Evolutionary conservation across 64 coral and sea anemone genomes (phyloP).

Genomic region (Orbicella faveolata): DNA sequence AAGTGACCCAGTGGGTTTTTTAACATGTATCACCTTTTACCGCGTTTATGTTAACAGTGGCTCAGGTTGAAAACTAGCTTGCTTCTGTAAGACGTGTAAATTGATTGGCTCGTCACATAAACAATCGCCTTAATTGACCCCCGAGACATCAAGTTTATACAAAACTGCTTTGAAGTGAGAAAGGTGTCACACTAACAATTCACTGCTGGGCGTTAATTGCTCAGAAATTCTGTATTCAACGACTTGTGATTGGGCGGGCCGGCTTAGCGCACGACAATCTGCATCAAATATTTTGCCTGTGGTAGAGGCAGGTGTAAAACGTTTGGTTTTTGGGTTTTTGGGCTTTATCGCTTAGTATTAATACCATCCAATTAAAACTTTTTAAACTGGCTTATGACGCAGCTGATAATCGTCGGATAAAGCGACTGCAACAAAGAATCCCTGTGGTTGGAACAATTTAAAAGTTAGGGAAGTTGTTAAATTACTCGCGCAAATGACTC

Average conservation of each 20-base stretch:
- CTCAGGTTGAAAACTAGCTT: constrained; percentile 44
- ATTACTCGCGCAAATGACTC: constrained; percentile 14
- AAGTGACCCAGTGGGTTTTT: constrained; percentile 10
- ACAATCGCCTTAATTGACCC: constrained; percentile 88
- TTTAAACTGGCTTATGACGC: constrained; percentile 39
- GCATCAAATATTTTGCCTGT: background rate
- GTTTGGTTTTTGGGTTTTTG: constrained; percentile 28
- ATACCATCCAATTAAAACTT: constrained; percentile 46
- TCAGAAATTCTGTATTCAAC: constrained; percentile 18
- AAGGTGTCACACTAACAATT: constrained; percentile 36
- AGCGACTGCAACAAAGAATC: constrained; percentile 11
- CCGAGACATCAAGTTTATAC: constrained; percentile 64
- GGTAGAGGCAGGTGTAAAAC: constrained; percentile 36
- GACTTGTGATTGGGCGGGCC: constrained; percentile 32
- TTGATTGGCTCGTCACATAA: constrained; percentile 86
- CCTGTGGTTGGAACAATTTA: constrained; percentile 6
- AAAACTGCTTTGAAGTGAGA: constrained; percentile 37
- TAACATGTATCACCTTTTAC: constrained; percentile 64
- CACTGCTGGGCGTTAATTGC: constrained; percentile 43
- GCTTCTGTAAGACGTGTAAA: constrained; percentile 75
- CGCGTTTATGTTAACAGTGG: constrained; percentile 36
- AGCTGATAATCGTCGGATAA: constrained; percentile 37
- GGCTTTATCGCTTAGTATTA: constrained; percentile 27
- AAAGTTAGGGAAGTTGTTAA: constrained; percentile 24
- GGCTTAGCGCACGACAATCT: background rate